Evolutionary conservation across 2,888 invertebrate species (phyloP), one percentile per base, ranked within the genome.

Genomic region (Galeruca laticollis): DNA sequence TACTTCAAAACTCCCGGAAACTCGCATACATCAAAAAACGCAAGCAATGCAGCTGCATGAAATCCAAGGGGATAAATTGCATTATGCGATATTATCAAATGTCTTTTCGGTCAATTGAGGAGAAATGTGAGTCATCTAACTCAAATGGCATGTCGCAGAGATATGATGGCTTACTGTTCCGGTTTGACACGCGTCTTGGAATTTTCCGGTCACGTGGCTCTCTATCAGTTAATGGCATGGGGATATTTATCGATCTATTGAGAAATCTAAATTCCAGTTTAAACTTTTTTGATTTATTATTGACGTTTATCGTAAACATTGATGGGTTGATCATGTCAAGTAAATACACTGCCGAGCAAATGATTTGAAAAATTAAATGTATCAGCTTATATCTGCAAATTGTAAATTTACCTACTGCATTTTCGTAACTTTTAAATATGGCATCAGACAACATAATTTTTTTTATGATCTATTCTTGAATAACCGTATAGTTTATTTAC

Each of bases 121-220:
- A 69, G 59, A 51, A 5, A 40, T 26, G 31, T 63, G 63, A 68
- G 61, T 68, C 68, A 68, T 51, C 62, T 37, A 49, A 62, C 43
- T 62, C 49, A 35, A 52, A 60, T 26, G 37, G 21, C 67, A 35
- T 60, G 56, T 61, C 56, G 61, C 26, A 54, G 63, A 63, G 54
- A 63, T 47, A 63, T 63, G 61, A 63, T 63, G 63, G 54, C 63
- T 63, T 54, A 40, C 15, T 21, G 40, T 63, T 63, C 63, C 63
- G 66, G 66, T 59, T 35, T 20, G 65, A 56, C 64, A 73, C 69
- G 70, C 66, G 60, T 63, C 66, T 51, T 33, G 35, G 20, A 68
- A 69, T 66, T 68, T 73, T 83, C 83, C 82, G 82, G 83, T 78
- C 84, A 83, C 84, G 83, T 83, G 84, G 82, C 83, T 82, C 83